These are phyloP conservation scores for Aphidius gifuensis DNA, from an alignment of 1,140 invertebrate genomes.

Conservation along the genomic window DNA sequence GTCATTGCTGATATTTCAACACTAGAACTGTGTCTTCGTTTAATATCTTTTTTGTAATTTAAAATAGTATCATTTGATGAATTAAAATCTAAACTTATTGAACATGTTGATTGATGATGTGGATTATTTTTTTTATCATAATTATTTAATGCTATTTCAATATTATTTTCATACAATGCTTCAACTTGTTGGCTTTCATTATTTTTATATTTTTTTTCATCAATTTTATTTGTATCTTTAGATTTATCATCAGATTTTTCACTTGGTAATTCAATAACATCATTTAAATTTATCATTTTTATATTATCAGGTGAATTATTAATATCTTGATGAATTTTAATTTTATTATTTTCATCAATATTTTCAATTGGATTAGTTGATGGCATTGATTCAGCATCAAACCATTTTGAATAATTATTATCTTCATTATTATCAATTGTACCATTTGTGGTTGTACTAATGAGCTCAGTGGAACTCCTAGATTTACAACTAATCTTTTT, in stretches of 20 bases:
- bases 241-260: background rate
- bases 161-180: slow-evolving; percentile 32
- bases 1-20: slow-evolving; percentile 44
- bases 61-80: slow-evolving; percentile 1
- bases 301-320: background rate
- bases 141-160: slow-evolving; percentile 21
- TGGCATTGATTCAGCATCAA: too few relatives aligned
- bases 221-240: background rate
- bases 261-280: too few relatives aligned
- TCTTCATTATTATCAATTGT: too few relatives aligned
- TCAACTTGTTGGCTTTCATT: slow-evolving; percentile 15
- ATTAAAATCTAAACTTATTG: background rate
- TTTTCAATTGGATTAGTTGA: too few relatives aligned
- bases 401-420: too few relatives aligned
- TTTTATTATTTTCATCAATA: too few relatives aligned
- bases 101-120: background rate
- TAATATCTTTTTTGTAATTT: background rate
- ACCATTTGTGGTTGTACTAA: too few relatives aligned
- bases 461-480: too few relatives aligned
- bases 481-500: too few relatives aligned
- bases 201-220: too few relatives aligned
- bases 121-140: too few relatives aligned
- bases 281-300: background rate
- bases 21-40: slow-evolving; percentile 36
- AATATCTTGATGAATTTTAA: background rate